Evolutionary conservation across 23 tunicate genomes (phyloP).

Genomic region (Diplosoma virens): DNA sequence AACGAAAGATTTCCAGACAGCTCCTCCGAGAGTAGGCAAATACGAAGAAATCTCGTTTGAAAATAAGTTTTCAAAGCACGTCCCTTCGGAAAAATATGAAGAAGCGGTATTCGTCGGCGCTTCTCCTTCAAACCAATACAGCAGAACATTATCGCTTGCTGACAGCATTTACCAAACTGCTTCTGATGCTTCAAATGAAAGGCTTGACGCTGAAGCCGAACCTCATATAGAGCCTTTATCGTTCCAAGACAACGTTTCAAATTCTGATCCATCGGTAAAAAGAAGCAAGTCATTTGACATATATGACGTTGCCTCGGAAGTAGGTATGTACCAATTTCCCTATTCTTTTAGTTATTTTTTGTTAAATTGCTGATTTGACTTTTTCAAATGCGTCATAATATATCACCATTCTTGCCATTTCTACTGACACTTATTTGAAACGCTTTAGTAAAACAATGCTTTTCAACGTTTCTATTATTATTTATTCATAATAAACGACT

Average conservation of each 20-base stretch:
- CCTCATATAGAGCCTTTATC: neutral
- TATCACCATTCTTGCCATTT: too few species aligned
- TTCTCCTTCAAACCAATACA: neutral
- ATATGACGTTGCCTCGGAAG: slow-evolving; percentile 5
- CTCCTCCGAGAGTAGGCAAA: slow-evolving; percentile 1
- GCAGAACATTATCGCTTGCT: neutral
- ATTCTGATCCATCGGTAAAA: neutral
- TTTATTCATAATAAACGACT: too few species aligned
- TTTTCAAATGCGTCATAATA: too few species aligned
- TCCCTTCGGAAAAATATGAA: neutral
- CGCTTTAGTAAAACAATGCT: too few species aligned
- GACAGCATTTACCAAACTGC: neutral
- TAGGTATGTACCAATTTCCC: neutral
- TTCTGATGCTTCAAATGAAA: neutral
- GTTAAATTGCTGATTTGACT: too few species aligned
- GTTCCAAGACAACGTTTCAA: neutral
- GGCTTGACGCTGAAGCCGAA: neutral
- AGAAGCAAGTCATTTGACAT: slow-evolving; percentile 21
- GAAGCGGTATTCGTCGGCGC: neutral
- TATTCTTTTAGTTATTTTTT: too few species aligned
- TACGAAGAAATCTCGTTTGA: slow-evolving; percentile 13
- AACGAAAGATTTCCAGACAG: neutral
- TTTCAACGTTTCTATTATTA: too few species aligned
- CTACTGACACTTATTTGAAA: neutral
- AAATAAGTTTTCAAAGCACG: neutral